These are phyloP conservation scores for Chelonus formosanus DNA, from an alignment of 2,888 invertebrate species.

Conservation along the genomic window DNA sequence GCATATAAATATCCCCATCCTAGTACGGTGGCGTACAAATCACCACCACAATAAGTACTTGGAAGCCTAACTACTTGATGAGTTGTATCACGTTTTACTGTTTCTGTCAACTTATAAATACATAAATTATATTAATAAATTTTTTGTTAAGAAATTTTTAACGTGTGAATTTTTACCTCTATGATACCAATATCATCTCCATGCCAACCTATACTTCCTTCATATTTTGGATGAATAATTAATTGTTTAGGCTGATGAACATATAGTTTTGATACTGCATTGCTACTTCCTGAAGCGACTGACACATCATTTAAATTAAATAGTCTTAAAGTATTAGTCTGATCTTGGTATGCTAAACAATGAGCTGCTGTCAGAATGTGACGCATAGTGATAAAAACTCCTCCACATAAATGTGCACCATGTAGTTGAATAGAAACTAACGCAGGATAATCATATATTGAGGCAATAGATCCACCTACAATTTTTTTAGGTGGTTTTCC, in stretches of 20 bases:
- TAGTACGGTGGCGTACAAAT: neutral
- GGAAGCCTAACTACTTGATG: neutral
- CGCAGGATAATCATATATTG: neutral
- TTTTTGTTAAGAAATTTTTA: too few relatives aligned
- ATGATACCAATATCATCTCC: neutral
- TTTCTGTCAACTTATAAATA: neutral
- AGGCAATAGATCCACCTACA: neutral
- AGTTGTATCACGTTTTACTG: neutral
- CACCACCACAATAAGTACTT: too few relatives aligned
- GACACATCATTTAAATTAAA: neutral
- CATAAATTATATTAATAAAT: too few relatives aligned
- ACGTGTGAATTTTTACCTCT: too few relatives aligned
- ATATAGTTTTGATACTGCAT: neutral
- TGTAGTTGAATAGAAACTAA: neutral
- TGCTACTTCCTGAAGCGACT: neutral
- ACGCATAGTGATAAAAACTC: neutral
- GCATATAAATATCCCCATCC: conserved; percentile 15
- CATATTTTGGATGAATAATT: neutral
- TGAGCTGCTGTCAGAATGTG: conserved; percentile 7
- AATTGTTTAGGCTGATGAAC: neutral
- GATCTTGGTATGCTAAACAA: neutral
- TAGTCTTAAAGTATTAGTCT: too few relatives aligned
- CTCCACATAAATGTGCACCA: neutral
- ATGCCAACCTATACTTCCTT: neutral
- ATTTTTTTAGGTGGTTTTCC: neutral